Base-by-base conservation (phyloP, 2,888 invertebrate genomes). In the Drosophila nr. perissopoda region DNA sequence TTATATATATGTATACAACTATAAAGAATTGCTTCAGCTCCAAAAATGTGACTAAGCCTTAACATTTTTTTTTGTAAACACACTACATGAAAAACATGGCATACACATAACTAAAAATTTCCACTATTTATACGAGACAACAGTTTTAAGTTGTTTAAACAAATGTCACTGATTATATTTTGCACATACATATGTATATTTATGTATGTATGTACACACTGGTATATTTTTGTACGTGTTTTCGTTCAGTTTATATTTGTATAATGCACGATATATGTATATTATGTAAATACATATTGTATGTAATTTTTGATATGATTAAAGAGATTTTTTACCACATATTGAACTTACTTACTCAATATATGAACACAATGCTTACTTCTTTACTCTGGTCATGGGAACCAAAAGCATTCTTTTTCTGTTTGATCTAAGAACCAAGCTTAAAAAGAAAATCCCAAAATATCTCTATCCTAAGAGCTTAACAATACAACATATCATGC, bases 221-320 rank as follows among this genome's bases (percentile, higher is more conserved):
- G 4, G 57, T 74, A 67, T 85, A 85, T 87, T 83, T 87, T 87
- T 82, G 69, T 87, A 83, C 38, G 80, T 54, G 70, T 62, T 62
- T 66, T 71, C 7, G 29, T 69, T 74, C 40, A 60, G 49, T 64
- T 68, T 31, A 63, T 54, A 68, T 77, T 76, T 51, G 29, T 51
- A 76, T 59, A 65, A 65, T 85, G 83, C 89, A 83, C 89, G 31
- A 69, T 78, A 70, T 51, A 58, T 25, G 25, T 58, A 69, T 69
- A 65, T 87, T 81, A 70, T 79, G 78, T 78, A 81, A 78, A 81
- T 81, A 81, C 78, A 86, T 88, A 84, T 79, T 82, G 64, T 78
- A 87, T 88, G 81, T 70, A 81, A 80, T 74, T 88, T 88, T 87
- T 70, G 78, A 83, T 78, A 84, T 89, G 78, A 88, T 89, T 83